These are phyloP conservation scores for Mola mola DNA, from an alignment of 2,113 vertebrate species.

Conservation along the genomic window DNA sequence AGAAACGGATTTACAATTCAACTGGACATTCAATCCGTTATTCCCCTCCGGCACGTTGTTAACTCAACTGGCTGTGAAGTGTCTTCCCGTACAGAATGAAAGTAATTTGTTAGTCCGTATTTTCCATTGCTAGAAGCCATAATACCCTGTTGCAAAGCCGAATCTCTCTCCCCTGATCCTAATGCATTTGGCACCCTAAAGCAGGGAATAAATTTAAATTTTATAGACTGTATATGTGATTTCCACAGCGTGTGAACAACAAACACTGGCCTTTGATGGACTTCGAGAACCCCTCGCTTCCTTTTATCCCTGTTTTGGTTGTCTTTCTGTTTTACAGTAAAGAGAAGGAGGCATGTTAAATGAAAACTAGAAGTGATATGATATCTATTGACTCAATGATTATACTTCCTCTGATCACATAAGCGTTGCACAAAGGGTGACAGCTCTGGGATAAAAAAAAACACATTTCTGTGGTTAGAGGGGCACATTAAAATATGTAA, in stretches of 20 bases:
- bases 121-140: slow-evolving; percentile 45
- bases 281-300: slow-evolving; percentile 21
- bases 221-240: slow-evolving; percentile 40
- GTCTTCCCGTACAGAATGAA: slow-evolving; percentile 53
- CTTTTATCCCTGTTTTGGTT: slow-evolving; percentile 45
- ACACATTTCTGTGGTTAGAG: slow-evolving; percentile 61
- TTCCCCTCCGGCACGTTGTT: slow-evolving; percentile 33
- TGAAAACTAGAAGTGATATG: slow-evolving; percentile 60
- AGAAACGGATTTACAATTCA: slow-evolving; percentile 34
- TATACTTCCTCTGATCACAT: slow-evolving; percentile 50
- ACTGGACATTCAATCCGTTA: slow-evolving; percentile 47
- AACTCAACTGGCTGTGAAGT: slow-evolving; percentile 53
- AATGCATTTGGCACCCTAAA: slow-evolving; percentile 52
- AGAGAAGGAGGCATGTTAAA: slow-evolving; percentile 52
- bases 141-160: slow-evolving; percentile 43
- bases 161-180: slow-evolving; percentile 38
- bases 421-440: slow-evolving; percentile 58
- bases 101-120: slow-evolving; percentile 59
- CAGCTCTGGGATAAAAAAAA: slow-evolving; percentile 51
- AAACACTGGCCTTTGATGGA: slow-evolving; percentile 48
- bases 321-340: slow-evolving; percentile 45
- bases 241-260: slow-evolving; percentile 31
- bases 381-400: slow-evolving; percentile 64
- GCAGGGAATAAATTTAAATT: slow-evolving; percentile 53
- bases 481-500: slow-evolving; percentile 61